Percentiles rank a stretch among this genome's conserved stretches.
phyloP scores from a whole-genome alignment of 2,113 vertebrate genomes.

The Eurystomus gularis region DNA sequence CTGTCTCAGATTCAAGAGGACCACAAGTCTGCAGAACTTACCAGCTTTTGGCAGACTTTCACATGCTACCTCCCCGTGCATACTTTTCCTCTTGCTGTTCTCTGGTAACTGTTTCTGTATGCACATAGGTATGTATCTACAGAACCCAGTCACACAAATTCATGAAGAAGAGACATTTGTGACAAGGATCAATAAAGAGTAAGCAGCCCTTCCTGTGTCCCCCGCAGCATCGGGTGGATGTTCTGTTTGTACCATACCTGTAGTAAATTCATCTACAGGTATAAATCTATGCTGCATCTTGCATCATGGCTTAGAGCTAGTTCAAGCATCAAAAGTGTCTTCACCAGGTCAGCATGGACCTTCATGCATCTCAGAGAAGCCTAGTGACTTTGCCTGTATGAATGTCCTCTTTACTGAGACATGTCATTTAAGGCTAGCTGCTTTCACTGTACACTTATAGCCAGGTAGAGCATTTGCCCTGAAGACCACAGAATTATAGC shows the following conservation, averaged over 20 bases:
- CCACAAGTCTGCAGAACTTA: background rate
- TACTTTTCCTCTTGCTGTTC: background rate
- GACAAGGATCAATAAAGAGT: background rate
- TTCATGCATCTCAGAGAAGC: background rate
- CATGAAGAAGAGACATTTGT: background rate
- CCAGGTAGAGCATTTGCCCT: background rate
- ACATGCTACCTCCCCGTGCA: rapidly evolving
- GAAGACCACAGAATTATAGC: background rate
- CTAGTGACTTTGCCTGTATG: background rate
- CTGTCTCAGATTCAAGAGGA: background rate
- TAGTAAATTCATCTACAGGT: background rate
- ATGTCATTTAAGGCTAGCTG: background rate
- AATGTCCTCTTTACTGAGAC: background rate
- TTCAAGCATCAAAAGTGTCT: background rate
- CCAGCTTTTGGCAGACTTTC: background rate
- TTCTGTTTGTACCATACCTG: background rate
- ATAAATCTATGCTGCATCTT: background rate
- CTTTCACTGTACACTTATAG: background rate
- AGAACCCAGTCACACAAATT: background rate
- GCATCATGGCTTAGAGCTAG: background rate
- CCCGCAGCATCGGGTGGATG: background rate
- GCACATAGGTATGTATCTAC: background rate
- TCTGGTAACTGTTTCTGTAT: background rate
- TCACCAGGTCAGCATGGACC: background rate
- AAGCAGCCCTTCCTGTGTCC: background rate